Evolutionary conservation across 2,888 invertebrate species (phyloP).

Genomic region (Orthosia gothica): DNA sequence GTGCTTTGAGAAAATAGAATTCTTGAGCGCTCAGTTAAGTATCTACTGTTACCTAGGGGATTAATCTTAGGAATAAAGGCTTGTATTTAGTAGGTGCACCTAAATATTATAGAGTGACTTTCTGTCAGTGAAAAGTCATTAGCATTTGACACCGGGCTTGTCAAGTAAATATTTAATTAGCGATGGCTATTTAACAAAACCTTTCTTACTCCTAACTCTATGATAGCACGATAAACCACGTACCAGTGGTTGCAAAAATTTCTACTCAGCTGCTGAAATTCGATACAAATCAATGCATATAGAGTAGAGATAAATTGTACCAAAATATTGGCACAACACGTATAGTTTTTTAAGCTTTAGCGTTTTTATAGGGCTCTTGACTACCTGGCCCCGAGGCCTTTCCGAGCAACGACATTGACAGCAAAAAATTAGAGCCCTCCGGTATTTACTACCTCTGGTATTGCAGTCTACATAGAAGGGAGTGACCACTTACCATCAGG

Average conservation of each 20-base stretch:
- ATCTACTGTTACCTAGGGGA: slow-evolving; percentile 4
- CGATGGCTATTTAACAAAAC: no score
- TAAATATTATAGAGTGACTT: not conserved
- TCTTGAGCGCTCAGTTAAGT: slow-evolving; percentile 28
- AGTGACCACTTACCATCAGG: no score
- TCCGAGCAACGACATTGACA: no score
- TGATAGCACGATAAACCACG: not conserved
- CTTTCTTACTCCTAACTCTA: not conserved
- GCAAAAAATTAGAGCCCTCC: no score
- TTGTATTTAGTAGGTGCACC: not conserved
- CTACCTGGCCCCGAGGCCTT: no score
- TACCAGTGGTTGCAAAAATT: not conserved
- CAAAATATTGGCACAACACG: not conserved
- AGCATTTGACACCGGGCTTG: no score
- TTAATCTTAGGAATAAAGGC: slow-evolving; percentile 25
- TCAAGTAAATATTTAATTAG: no score
- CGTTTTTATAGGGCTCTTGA: no score
- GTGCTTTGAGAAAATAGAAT: slow-evolving; percentile 51
- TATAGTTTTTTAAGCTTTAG: no score
- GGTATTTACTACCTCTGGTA: no score
- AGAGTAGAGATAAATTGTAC: not conserved
- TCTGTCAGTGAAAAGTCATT: no score
- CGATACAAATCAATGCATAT: not conserved
- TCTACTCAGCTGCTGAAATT: not conserved
- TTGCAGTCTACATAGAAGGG: no score